Conservation (phyloP, 2,113 vertebrate species). For the Gallinago jamesoni region DNA sequence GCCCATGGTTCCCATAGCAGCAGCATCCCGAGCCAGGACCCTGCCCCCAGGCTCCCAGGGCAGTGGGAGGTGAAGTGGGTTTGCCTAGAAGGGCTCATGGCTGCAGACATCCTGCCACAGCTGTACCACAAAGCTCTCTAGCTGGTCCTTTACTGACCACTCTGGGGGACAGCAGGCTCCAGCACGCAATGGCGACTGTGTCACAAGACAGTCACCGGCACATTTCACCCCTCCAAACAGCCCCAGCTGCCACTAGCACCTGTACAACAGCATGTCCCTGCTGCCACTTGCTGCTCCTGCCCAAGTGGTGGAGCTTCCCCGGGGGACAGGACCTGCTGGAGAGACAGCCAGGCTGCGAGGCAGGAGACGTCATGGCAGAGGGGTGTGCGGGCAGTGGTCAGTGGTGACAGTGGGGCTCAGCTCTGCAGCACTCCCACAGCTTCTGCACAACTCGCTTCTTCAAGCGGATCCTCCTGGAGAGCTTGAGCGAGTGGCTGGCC, state of each 20-base stretch:
- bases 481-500: constrained; percentile 66
- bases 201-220: not conserved
- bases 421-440: constrained; percentile 10
- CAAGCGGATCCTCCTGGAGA: constrained; percentile 71
- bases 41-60: not conserved
- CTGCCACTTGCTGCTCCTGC: not conserved
- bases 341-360: not conserved
- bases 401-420: not conserved
- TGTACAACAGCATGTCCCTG: not conserved
- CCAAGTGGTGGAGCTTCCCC: fast-evolving
- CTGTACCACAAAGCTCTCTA: fast-evolving
- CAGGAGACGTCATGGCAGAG: fast-evolving
- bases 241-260: not conserved
- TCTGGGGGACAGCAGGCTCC: not conserved
- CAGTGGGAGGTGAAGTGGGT: not conserved
- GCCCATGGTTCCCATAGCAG: fast-evolving
- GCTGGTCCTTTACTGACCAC: fast-evolving
- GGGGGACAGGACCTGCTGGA: not conserved
- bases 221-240: not conserved
- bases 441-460: constrained; percentile 71
- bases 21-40: fast-evolving
- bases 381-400: not conserved
- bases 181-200: fast-evolving
- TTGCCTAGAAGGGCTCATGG: not conserved
- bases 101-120: not conserved